phyloP scores from a whole-genome alignment of 2,113 vertebrate species.

The Casuarius casuarius region DNA sequence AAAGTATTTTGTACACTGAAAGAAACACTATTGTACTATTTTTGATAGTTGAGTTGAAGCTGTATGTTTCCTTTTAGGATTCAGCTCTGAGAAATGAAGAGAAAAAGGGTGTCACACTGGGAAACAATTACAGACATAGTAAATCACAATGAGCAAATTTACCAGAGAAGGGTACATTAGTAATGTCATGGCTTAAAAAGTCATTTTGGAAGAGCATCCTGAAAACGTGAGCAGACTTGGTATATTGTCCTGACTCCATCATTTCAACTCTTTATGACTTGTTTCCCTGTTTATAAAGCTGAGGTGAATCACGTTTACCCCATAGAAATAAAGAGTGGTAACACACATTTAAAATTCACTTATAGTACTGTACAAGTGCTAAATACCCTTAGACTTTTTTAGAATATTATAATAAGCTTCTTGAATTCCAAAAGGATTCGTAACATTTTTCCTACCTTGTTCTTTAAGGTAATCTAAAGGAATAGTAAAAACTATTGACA shows the following conservation, averaged over 20 bases:
- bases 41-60: neutral
- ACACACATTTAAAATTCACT: neutral
- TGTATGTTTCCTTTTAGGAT: neutral
- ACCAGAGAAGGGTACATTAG: neutral
- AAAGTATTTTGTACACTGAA: neutral
- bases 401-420: neutral
- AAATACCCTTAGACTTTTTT: neutral
- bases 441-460: neutral
- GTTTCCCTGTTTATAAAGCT: neutral
- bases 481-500: neutral
- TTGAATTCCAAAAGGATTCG: neutral
- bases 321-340: neutral
- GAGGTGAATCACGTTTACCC: neutral
- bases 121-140: neutral
- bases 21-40: neutral
- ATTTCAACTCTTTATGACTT: neutral
- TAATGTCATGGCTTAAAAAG: neutral
- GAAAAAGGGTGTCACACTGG: neutral
- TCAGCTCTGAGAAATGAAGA: neutral
- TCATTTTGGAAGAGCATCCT: neutral
- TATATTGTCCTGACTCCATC: neutral
- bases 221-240: neutral
- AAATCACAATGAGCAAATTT: neutral
- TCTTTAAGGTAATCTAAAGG: neutral
- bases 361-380: neutral